These are phyloP conservation scores for Campoletis sonorensis DNA, from an alignment of 1,140 invertebrate genomes.

Conservation along the genomic window DNA sequence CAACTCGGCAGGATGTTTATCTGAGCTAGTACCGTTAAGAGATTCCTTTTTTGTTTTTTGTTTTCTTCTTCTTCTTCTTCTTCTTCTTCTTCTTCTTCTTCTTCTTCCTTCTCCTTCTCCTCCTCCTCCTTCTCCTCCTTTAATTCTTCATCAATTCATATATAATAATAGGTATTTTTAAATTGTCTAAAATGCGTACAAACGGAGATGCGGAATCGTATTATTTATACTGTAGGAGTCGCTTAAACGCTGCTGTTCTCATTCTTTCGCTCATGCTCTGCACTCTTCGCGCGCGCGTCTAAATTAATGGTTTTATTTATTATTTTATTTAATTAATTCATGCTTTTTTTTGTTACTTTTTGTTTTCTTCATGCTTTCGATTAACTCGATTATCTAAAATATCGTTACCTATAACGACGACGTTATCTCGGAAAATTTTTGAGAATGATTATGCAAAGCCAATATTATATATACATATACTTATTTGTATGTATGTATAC, in stretches of 20 bases:
- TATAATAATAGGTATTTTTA: conserved; percentile 41
- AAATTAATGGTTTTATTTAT: conserved; percentile 52
- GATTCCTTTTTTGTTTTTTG: conserved; percentile 49
- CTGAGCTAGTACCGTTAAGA: conserved; percentile 70
- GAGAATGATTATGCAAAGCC: conserved; percentile 59
- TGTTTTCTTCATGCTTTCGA: conserved; percentile 34
- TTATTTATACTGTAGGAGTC: conserved; percentile 62
- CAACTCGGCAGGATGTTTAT: conserved; percentile 69
- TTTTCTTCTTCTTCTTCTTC: conserved; percentile 53
- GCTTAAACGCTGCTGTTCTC: conserved; percentile 56
- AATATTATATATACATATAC: conserved; percentile 62
- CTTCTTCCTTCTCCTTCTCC: conserved; percentile 52
- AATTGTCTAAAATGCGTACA: conserved; percentile 65
- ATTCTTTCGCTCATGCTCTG: conserved; percentile 57
- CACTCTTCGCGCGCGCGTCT: conserved; percentile 46
- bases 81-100: conserved; percentile 39
- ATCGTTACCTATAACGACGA: conserved; percentile 48
- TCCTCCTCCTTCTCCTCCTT: conserved; percentile 39
- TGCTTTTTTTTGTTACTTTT: conserved; percentile 50
- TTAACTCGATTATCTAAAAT: conserved; percentile 38
- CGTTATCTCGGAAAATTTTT: conserved; percentile 58
- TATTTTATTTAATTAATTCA: conserved; percentile 28
- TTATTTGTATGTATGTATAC: background rate
- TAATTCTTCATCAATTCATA: conserved; percentile 50
- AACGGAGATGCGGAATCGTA: conserved; percentile 68